These are phyloP conservation scores for Scaptomyza flava DNA, from an alignment of 2,888 invertebrate genomes.

Conservation along the genomic window DNA sequence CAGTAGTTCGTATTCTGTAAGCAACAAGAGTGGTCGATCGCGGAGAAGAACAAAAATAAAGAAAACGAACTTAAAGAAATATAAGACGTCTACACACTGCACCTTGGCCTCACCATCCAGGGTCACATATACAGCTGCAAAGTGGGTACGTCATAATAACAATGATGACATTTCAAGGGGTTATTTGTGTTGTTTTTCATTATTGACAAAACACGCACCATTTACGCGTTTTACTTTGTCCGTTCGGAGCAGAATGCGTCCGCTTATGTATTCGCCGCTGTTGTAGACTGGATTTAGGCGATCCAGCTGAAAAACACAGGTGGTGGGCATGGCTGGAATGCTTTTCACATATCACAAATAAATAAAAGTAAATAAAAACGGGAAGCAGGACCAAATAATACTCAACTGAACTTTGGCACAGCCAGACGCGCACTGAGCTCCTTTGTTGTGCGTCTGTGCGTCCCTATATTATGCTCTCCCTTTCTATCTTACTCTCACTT, in stretches of 20 bases:
- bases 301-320: constrained; percentile 81
- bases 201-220: constrained; percentile 61
- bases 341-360: constrained; percentile 49
- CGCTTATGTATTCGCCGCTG: constrained; percentile 80
- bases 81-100: no score
- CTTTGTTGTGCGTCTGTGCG: constrained; percentile 57
- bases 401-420: constrained; percentile 68
- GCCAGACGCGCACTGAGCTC: constrained; percentile 76
- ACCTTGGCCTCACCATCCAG: constrained; percentile 82
- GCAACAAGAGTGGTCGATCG: no score
- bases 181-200: no score
- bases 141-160: constrained; percentile 5
- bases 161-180: not conserved
- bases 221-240: constrained; percentile 81
- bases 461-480: constrained; percentile 1
- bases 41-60: no score
- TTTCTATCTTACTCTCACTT: not conserved
- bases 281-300: constrained; percentile 77
- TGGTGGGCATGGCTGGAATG: constrained; percentile 74
- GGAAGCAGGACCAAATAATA: constrained; percentile 18
- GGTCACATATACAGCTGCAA: constrained; percentile 79
- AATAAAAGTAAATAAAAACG: constrained; percentile 1
- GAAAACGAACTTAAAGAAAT: no score
- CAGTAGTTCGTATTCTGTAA: no score
- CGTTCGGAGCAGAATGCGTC: constrained; percentile 77